Evolutionary conservation across 2,797 vertebrate species (phyloP).

Genomic region (Craterocephalus amniculus): DNA sequence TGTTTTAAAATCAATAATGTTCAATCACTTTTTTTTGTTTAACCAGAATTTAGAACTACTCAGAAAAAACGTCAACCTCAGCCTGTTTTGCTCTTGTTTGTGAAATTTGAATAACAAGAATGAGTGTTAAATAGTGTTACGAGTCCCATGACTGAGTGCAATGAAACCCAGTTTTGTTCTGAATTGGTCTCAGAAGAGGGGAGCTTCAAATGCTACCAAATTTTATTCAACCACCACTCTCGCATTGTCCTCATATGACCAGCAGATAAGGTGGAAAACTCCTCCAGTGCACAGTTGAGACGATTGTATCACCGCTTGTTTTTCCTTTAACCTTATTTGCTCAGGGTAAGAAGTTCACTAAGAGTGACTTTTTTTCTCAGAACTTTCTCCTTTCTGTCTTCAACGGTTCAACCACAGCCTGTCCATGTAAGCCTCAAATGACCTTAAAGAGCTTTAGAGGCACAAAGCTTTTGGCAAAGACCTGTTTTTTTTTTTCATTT

Average conservation of each 20-base stretch:
- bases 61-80: background rate
- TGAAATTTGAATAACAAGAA: background rate
- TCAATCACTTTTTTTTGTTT: background rate
- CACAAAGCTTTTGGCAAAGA: background rate
- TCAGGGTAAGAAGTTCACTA: background rate
- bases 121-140: background rate
- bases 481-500: background rate
- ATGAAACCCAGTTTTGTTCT: slow-evolving; percentile 37
- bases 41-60: background rate
- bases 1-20: background rate
- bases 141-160: slow-evolving; percentile 29
- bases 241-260: slow-evolving; percentile 6
- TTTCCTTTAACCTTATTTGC: background rate
- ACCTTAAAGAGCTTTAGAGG: background rate
- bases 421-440: background rate
- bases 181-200: background rate
- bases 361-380: background rate
- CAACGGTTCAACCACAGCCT: background rate
- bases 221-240: background rate
- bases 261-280: background rate
- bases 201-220: background rate
- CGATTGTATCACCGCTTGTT: background rate
- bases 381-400: background rate
- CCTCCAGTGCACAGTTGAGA: slow-evolving; percentile 11
- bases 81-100: background rate